These are phyloP conservation scores for Orthosia gothica DNA, from an alignment of 2,888 invertebrate genomes.

Conservation along the genomic window DNA sequence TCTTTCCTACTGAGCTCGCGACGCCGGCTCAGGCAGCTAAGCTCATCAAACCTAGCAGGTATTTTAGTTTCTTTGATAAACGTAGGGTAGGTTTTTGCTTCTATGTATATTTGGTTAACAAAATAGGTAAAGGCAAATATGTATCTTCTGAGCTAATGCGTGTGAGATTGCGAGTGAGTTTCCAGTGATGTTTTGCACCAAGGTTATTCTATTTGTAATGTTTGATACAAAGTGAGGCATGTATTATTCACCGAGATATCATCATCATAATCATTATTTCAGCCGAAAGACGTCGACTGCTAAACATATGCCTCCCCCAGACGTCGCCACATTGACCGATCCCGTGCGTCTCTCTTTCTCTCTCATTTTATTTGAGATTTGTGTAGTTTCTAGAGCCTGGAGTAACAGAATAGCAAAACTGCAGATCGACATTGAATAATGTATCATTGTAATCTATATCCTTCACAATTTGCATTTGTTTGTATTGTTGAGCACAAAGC, in stretches of 20 bases:
- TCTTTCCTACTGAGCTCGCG: slow-evolving; percentile 96
- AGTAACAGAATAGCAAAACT: not conserved
- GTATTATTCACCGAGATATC: not conserved
- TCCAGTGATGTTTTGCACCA: too few relatives aligned
- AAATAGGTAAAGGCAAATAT: not conserved
- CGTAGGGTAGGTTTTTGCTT: not conserved
- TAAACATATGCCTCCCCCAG: too few relatives aligned
- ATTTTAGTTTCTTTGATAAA: slow-evolving; percentile 9
- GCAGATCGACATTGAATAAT: not conserved
- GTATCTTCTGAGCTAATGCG: too few relatives aligned
- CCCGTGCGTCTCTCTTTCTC: too few relatives aligned
- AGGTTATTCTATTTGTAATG: not conserved
- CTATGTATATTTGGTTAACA: not conserved
- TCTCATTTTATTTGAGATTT: not conserved
- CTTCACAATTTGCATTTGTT: slow-evolving; percentile 13
- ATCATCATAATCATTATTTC: too few relatives aligned
- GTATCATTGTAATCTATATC: not conserved
- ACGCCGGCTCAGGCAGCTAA: slow-evolving; percentile 93
- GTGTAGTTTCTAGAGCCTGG: not conserved
- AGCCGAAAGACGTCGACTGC: too few relatives aligned
- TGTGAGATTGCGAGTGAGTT: not conserved
- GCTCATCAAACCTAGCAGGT: slow-evolving; percentile 91
- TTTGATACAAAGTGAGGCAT: not conserved
- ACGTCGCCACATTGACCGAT: too few relatives aligned
- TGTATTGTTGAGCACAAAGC: slow-evolving; percentile 40